These are phyloP conservation scores for Mimumesa dahlbomi DNA, from an alignment of 2,888 invertebrate species.

Conservation along the genomic window DNA sequence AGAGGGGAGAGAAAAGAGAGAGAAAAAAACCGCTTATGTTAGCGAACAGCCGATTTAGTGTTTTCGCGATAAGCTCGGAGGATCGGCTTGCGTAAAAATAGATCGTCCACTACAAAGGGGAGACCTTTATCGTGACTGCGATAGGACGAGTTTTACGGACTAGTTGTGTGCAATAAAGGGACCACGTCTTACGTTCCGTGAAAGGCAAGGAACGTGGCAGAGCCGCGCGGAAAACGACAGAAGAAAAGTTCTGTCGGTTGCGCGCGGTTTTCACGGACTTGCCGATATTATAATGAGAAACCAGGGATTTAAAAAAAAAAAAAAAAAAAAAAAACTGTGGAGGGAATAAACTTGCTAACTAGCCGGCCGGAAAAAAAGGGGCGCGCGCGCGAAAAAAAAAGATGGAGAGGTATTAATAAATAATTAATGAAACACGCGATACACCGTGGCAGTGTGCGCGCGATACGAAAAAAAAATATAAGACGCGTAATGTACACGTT, in stretches of 20 bases:
- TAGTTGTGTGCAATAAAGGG: slow-evolving; percentile 61
- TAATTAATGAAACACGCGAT: too few relatives aligned
- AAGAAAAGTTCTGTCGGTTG: slow-evolving; percentile 38
- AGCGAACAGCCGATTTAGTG: slow-evolving; percentile 59
- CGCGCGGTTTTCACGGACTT: too few relatives aligned
- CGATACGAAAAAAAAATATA: too few relatives aligned
- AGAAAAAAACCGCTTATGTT: slow-evolving; percentile 44
- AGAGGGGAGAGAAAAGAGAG: too few relatives aligned
- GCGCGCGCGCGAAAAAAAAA: neutral
- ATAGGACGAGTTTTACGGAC: slow-evolving; percentile 61
- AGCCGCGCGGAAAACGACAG: slow-evolving; percentile 38
- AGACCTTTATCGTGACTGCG: slow-evolving; percentile 59
- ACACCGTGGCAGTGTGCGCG: too few relatives aligned
- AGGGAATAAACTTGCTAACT: too few relatives aligned
- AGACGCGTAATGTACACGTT: too few relatives aligned
- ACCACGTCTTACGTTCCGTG: slow-evolving; percentile 47
- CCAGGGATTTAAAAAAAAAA: slow-evolving; percentile 18
- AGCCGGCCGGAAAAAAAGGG: neutral
- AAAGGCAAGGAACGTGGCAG: slow-evolving; percentile 12
- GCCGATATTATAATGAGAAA: slow-evolving; percentile 30
- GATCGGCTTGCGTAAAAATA: slow-evolving; percentile 56
- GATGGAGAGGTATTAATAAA: too few relatives aligned
- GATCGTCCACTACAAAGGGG: slow-evolving; percentile 59
- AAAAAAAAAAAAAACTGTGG: too few relatives aligned
- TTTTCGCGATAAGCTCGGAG: slow-evolving; percentile 57